A percentile compares a stretch with the other conserved stretches of the same genome.
These are phyloP conservation scores for Aradophagus sp. DNA, from an alignment of 1,140 invertebrate species.

Conservation along the genomic window DNA sequence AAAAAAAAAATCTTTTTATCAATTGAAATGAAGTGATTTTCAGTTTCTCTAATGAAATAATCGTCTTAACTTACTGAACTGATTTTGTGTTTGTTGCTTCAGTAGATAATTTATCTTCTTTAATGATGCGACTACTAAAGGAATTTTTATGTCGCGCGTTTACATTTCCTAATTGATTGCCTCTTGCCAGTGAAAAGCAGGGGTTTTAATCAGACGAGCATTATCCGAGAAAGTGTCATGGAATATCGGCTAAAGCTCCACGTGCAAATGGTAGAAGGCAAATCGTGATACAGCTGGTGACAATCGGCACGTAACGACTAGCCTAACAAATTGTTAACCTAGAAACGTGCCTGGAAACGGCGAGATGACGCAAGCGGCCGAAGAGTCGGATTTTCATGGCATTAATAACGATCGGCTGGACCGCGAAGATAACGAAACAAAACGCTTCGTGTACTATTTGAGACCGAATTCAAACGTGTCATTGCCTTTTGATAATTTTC, in stretches of 20 bases:
- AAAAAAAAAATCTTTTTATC: too few species aligned
- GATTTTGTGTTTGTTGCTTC: too few species aligned
- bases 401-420: conserved; percentile 52
- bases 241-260: conserved; percentile 40
- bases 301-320: conserved; percentile 48
- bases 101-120: too few species aligned
- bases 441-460: conserved; percentile 11
- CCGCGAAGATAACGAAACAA: conserved; percentile 47
- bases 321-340: conserved; percentile 61
- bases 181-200: too few species aligned
- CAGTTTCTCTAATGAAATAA: too few species aligned
- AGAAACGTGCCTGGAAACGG: conserved; percentile 59
- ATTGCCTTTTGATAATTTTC: conserved; percentile 7
- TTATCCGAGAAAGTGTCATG: conserved; percentile 27
- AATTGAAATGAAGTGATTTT: too few species aligned
- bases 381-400: conserved; percentile 46
- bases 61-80: too few species aligned
- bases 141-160: too few species aligned
- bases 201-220: conserved; percentile 15
- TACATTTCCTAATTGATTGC: too few species aligned
- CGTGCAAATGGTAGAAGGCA: conserved; percentile 26
- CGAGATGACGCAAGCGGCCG: conserved; percentile 46
- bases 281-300: conserved; percentile 37
- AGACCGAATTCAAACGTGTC: conserved; percentile 7
- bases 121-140: too few species aligned